Base-by-base conservation (phyloP, 2,888 invertebrate genomes). In the Sarcophaga subvicina region DNA sequence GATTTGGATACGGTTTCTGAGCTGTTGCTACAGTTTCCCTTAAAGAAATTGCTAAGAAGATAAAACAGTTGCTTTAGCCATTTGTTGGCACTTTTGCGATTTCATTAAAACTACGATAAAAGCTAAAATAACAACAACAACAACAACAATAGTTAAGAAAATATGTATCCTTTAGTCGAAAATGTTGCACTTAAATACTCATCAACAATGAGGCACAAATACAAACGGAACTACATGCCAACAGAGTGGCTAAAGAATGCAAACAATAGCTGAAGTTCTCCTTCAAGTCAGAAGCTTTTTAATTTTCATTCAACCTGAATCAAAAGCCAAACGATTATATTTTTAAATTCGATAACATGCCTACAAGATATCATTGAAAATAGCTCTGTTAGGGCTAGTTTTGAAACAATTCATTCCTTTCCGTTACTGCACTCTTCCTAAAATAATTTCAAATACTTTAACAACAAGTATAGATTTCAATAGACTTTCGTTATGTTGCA, bases 401-500 rank as follows among this genome's bases (percentile, higher is more conserved):
- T 27, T 27, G 4, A 0, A 27, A 27, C 27, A 27, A 27, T 27
- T 27, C 27, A 27, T 27, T 27, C 27, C 27, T 27, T 27, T 27
- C 27, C 27, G 0, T 4, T 3, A 27, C 27, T 27, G 27, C 4
- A 27, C 5, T 27, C 27, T 27, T 27, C 27, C 27, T 27, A 27
- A 27, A 27, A 27, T 70, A 37, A 37, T 81, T 76, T 81, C 25
- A 22, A 67, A 66, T 67, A 60, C 71, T 11, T 6, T 4, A 54
- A 66, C 59, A 54, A 66, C 59, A 78, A 78, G 59, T 78, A 70
- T 45, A 79, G 66, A 71, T 80, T 82, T 75, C 82, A 59, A 49
- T 62, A 86, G 79, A 79, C 66, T 76, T 80, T 72, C 37, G 75
- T 78, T 77, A 47, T 71, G 78, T 62, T 73, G 45, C 76, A 66